Base-by-base conservation (phyloP, 2,888 invertebrate genomes). In the Pyrrhosoma nymphula region DNA sequence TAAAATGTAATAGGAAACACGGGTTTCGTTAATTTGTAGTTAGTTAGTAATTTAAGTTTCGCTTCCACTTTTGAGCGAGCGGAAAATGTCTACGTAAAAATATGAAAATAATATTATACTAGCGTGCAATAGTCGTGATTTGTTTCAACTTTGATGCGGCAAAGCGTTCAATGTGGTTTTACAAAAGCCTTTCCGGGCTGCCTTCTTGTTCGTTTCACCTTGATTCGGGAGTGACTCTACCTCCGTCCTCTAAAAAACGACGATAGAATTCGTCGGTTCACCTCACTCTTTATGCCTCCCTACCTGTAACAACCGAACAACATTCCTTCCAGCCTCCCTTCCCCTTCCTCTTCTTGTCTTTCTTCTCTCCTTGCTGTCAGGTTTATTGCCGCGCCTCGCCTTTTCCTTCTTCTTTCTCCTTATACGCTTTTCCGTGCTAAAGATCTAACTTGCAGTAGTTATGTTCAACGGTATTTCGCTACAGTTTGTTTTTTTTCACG, bases 371-470 rank as follows among this genome's bases (percentile, higher is more conserved):
- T 88, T 95, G 16, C 30, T n/a, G 39, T 93, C 56, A 88, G 69
- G 35, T 93, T 93, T 93, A 93, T 93, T 93, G 55, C 93, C 30
- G 75, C 90, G 16, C 35, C 82, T 30, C n/a, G 30, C 60, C 95
- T 95, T 95, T 95, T 95, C 60, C 95, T 95, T 95, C 69, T 95
- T 26, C 12, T 93, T 95, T 89, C 93, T 95, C 91, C 95, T 69
- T 95, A 95, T 88, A 95, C 95, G 95, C 96, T 96, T 96, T 96
- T 96, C 96, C 96, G 60, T 60, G 20, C 60, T 14, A 60, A 60
- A 60, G 60, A 18, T 14, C 10, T 47, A 8, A 47, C 47, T 8
- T 47, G 47, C 47, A 47, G 60, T 60, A 0, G 2, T 60, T 60
- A 18, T 60, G 60, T 20, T 20, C 60, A 60, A 2, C 60, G 16